These are phyloP conservation scores for Pseudorasbora parva DNA, from an alignment of 2,113 vertebrate species.

Conservation along the genomic window DNA sequence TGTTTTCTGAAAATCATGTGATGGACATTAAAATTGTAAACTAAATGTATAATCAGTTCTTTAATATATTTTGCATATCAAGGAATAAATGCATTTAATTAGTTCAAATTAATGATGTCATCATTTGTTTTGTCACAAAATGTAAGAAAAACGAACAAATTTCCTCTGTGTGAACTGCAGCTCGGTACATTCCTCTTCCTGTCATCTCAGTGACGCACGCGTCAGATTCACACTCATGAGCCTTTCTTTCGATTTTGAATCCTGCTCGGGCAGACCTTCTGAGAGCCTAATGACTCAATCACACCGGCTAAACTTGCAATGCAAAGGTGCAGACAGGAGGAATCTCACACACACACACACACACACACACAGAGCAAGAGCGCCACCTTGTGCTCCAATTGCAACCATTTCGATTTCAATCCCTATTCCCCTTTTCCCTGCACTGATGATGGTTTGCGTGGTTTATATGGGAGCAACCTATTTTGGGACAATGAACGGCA, in stretches of 20 bases:
- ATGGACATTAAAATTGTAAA: too few species aligned
- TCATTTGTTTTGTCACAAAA: background rate
- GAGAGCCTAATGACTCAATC: slow-evolving; percentile 1
- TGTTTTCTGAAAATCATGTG: too few species aligned
- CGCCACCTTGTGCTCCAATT: slow-evolving; percentile 43
- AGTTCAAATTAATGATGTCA: too few species aligned
- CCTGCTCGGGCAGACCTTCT: background rate
- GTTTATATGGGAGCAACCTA: background rate
- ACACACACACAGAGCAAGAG: slow-evolving; percentile 33
- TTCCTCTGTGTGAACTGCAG: background rate
- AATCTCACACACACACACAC: background rate
- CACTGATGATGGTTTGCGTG: too few species aligned
- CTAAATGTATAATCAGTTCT: too few species aligned
- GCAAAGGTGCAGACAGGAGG: background rate
- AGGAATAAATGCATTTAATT: too few species aligned
- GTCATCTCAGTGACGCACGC: background rate
- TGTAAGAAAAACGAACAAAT: background rate
- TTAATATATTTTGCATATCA: too few species aligned
- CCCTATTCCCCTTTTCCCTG: background rate
- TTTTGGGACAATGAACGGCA: background rate
- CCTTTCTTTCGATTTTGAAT: background rate
- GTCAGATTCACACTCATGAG: background rate
- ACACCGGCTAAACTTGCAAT: slow-evolving; percentile 18
- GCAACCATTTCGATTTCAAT: background rate
- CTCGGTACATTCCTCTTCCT: background rate